These are phyloP conservation scores for Scarus forsteni DNA, from an alignment of 2,797 vertebrate genomes.

Conservation along the genomic window DNA sequence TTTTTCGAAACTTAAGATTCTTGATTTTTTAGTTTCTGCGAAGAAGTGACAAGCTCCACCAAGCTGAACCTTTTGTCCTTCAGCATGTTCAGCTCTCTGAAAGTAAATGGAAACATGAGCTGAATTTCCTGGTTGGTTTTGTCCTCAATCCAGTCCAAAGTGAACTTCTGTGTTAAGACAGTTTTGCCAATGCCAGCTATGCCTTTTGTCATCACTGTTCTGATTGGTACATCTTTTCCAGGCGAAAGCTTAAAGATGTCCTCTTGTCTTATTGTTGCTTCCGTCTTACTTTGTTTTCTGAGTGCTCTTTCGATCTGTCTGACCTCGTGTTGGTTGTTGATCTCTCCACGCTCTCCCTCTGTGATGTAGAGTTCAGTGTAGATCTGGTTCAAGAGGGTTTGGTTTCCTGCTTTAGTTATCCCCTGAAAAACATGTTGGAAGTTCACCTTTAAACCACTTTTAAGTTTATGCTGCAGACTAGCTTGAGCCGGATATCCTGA, in stretches of 20 bases:
- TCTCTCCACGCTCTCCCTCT: background rate
- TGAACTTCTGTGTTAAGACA: background rate
- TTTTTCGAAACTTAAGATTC: background rate
- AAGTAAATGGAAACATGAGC: background rate
- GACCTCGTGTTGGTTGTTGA: background rate
- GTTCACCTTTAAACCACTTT: background rate
- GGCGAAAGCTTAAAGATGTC: background rate
- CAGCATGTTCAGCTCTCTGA: background rate
- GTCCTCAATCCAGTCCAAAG: background rate
- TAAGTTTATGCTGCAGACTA: background rate
- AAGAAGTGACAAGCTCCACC: background rate
- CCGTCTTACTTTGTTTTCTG: background rate
- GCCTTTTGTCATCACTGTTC: slow-evolving; percentile 1
- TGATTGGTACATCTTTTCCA: background rate
- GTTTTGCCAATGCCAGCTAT: background rate
- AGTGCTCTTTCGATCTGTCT: background rate
- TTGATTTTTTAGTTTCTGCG: background rate
- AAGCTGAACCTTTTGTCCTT: background rate
- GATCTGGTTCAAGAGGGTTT: background rate
- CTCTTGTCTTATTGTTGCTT: background rate
- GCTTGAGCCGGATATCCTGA: background rate
- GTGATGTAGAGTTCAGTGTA: slow-evolving; percentile 3
- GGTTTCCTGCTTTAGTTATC: background rate
- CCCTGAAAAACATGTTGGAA: background rate
- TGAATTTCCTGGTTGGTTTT: background rate